These are phyloP conservation scores for Drosophila acutilabella DNA, from an alignment of 2,888 invertebrate species.

Conservation along the genomic window DNA sequence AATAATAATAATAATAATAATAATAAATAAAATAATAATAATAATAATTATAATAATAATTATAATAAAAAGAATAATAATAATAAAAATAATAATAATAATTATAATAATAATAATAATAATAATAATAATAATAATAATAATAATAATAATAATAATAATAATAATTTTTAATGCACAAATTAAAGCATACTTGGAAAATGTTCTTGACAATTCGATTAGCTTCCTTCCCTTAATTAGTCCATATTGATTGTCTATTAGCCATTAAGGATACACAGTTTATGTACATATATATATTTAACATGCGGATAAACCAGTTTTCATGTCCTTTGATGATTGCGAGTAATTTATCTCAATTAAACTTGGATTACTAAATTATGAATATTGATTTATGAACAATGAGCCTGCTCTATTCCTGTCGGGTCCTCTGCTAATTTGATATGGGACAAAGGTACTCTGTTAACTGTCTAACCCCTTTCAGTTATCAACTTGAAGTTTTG, in stretches of 20 bases:
- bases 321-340: conserved; percentile 12
- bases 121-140: too few species aligned
- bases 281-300: neutral
- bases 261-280: conserved; percentile 20
- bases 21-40: too few species aligned
- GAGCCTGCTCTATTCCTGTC: neutral
- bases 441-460: conserved; percentile 33
- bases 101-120: too few species aligned
- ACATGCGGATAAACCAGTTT: neutral
- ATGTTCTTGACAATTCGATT: neutral
- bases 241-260: conserved; percentile 12
- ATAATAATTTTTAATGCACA: neutral
- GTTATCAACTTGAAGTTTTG: conserved; percentile 14
- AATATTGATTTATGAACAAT: conserved; percentile 65
- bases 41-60: too few species aligned
- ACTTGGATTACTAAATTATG: conserved; percentile 59
- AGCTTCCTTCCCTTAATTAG: neutral
- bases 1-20: too few species aligned
- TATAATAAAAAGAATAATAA: too few species aligned
- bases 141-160: too few species aligned
- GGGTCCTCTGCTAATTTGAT: conserved; percentile 37
- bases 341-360: conserved; percentile 70
- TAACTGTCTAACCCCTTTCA: conserved; percentile 25
- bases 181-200: neutral
- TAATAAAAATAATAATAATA: too few species aligned